Evolutionary conservation across 1,140 invertebrate species (phyloP), one percentile per base, ranked within the genome.

Genomic region (Chymomyza costata): DNA sequence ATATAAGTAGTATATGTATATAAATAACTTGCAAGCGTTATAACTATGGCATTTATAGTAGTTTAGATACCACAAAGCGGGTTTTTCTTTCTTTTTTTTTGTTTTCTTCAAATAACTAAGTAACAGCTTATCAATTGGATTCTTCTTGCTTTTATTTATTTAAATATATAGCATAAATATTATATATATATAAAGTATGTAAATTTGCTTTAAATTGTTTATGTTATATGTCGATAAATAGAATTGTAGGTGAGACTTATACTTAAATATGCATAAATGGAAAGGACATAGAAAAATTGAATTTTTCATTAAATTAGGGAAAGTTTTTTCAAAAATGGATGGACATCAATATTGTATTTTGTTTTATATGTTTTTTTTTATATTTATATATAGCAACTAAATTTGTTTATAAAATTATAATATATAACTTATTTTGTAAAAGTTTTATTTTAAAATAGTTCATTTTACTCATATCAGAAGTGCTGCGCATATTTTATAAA

Each of bases 261-360:
- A 66, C 18, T 62, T 62, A 5, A 28, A n/a, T n/a, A 68, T 37
- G 46, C 52, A 32, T 59, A 48, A 68, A 68, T 73, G 65, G 65
- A 66, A 54, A 66, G 65, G 57, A 56, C 63, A 66, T 78, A 66
- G 57, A 78, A 78, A 78, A 78, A 80, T 78, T 66, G 63, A 15
- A 78, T 80, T 74, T 74, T 80, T 78, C 71, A 59, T 71, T 40
- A 78, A 76, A 66, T 66, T 71, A 78, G 64, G 64, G 40, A 49
- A 59, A 62, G 37, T 54, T 46, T 47, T 44, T 59, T 78, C 71
- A 58, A 71, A 78, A 78, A 78, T 78, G 71, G 71, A 78, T 78
- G 71, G 71, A 78, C 71, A 78, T 80, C 80, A 71, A 66, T 71
- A 78, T 78, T 78, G 71, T 76, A 71, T 62, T 55, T 45, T 44